Conservation (phyloP, 2,888 invertebrate genomes). For the Perizoma flavofasciatum region DNA sequence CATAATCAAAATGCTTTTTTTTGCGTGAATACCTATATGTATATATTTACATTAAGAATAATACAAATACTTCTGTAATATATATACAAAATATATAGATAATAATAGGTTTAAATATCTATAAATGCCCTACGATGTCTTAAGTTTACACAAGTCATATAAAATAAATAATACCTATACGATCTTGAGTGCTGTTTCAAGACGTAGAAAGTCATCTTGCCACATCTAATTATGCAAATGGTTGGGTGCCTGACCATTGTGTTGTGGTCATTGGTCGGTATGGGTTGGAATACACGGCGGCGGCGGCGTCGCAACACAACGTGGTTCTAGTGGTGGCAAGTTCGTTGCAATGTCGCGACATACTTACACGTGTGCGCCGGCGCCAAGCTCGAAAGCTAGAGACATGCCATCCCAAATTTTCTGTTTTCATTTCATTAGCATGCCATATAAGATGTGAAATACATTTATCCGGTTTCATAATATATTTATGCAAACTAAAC, state of each 20-base stretch:
- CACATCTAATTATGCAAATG: slow-evolving; percentile 57
- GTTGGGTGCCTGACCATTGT: slow-evolving; percentile 46
- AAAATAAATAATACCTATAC: slow-evolving; percentile 36
- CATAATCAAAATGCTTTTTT: too few species aligned
- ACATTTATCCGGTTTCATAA: slow-evolving; percentile 58
- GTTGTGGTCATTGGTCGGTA: slow-evolving; percentile 43
- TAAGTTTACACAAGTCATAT: slow-evolving; percentile 31
- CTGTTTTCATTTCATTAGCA: slow-evolving; percentile 59
- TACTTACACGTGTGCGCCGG: slow-evolving; percentile 41
- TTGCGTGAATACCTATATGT: too few species aligned
- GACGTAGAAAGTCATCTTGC: slow-evolving; percentile 44
- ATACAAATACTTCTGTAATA: background rate
- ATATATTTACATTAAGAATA: too few species aligned
- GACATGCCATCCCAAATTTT: slow-evolving; percentile 59
- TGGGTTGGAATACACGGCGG: slow-evolving; percentile 33
- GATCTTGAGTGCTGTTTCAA: slow-evolving; percentile 41
- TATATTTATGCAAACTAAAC: slow-evolving; percentile 65
- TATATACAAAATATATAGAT: background rate
- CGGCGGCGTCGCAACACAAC: too few species aligned
- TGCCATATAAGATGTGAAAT: slow-evolving; percentile 56
- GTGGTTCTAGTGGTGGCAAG: slow-evolving; percentile 12
- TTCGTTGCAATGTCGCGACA: slow-evolving; percentile 24
- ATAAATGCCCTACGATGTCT: slow-evolving; percentile 26
- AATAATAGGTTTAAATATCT: slow-evolving; percentile 16
- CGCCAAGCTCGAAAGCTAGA: slow-evolving; percentile 60